A percentile compares a stretch with the other conserved stretches of the same genome.
Evolutionary conservation across 53 echinoderm and acorn worm genomes (phyloP).

Genomic region (Arbacia lixula): DNA sequence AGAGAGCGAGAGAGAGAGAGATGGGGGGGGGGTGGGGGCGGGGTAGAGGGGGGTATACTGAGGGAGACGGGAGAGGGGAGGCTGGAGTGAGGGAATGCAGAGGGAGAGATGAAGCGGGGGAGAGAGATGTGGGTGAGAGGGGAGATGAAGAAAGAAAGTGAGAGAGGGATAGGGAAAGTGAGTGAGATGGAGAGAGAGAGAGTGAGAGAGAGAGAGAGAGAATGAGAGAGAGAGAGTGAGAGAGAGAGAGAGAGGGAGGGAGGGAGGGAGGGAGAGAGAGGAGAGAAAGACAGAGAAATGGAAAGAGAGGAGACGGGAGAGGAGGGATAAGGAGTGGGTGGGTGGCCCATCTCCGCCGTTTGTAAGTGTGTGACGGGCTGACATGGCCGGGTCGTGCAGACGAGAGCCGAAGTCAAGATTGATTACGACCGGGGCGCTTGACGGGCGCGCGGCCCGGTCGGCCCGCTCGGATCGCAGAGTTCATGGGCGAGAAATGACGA

Average conservation of each 20-base stretch:
- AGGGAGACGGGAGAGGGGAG: no score
- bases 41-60: no score
- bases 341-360: slow-evolving; percentile 9
- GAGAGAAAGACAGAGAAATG: neutral
- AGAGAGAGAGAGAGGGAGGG: neutral
- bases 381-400: neutral
- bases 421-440: slow-evolving; percentile 1
- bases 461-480: slow-evolving; percentile 8
- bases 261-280: neutral
- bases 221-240: neutral
- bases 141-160: neutral
- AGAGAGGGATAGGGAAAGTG: neutral
- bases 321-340: neutral
- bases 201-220: neutral
- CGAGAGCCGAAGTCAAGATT: slow-evolving; percentile 36
- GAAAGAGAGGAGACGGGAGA: neutral
- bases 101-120: no score
- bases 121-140: neutral
- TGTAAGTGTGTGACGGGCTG: slow-evolving; percentile 18
- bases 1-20: no score
- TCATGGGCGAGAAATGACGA: slow-evolving; percentile 23
- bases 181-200: neutral
- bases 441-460: slow-evolving; percentile 2
- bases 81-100: no score
- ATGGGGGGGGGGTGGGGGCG: no score